Conservation (phyloP, 2,888 invertebrate genomes). For the Aphidoletes aphidimyza region DNA sequence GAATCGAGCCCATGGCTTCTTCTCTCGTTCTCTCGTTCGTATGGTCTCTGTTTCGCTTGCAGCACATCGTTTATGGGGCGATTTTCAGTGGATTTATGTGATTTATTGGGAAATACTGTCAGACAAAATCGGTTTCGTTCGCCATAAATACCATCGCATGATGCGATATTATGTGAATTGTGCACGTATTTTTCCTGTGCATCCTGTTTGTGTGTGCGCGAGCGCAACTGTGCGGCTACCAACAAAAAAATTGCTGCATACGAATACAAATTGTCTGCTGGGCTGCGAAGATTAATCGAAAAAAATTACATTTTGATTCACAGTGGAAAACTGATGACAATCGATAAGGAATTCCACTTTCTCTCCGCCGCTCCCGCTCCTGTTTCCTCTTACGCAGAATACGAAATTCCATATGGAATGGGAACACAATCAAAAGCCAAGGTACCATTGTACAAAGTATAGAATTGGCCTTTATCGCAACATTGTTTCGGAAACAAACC, state of each 20-base stretch:
- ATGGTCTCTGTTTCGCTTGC: too few species aligned
- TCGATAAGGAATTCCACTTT: background rate
- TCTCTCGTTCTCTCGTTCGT: too few species aligned
- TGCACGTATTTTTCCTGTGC: background rate
- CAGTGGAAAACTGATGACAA: background rate
- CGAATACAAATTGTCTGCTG: background rate
- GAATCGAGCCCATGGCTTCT: background rate
- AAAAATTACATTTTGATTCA: background rate
- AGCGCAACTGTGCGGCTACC: too few species aligned
- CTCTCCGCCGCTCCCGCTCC: too few species aligned
- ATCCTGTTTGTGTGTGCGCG: too few species aligned
- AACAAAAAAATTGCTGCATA: background rate
- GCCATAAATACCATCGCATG: background rate
- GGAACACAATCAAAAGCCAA: too few species aligned
- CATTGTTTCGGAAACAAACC: too few species aligned
- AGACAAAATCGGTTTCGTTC: background rate
- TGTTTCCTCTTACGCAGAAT: too few species aligned
- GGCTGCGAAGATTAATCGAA: background rate
- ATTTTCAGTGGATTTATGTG: constrained; percentile 43
- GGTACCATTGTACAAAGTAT: too few species aligned
- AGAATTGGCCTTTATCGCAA: too few species aligned
- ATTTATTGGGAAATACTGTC: constrained; percentile 40
- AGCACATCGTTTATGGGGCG: background rate
- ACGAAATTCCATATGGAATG: too few species aligned
- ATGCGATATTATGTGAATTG: background rate